Evolutionary conservation across 2,888 invertebrate species (phyloP), one percentile per base, ranked within the genome.

Genomic region (Lasioglossum lativentre): DNA sequence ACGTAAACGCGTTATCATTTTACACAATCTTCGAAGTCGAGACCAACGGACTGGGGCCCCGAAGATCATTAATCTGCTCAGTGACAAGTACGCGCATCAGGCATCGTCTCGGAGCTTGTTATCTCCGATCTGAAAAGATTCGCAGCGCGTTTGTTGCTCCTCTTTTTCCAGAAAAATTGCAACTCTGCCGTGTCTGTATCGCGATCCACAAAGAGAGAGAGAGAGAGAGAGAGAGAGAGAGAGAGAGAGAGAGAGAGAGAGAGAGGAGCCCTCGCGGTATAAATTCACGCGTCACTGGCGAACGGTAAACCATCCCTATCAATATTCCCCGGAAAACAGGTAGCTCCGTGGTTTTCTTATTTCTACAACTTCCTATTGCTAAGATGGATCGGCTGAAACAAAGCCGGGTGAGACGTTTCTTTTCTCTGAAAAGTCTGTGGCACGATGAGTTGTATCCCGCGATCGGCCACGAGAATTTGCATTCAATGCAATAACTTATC

Each of bases 401-500:
- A 88, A 79, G 72, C 74, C 19, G 76, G 74, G 30, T 68, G 70
- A 19, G 34, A 47, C 70, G 56, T 87, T 88, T 68, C 59, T 63
- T 63, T 63, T 30, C 59, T 79, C 68, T 72, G 73, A 83, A 86
- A 86, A 78, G 34, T 34, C 80, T 59, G 23, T 59, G 23, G 52
- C 77, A 72, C 86, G 81, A 85, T 78, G 52, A 63, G 73, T 80
- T 63, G 71, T 75, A 19, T 38, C 30, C 80, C 73, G 42, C 84
- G 85, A 88, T 89, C 85, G 81, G 82, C 83, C 68, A 76, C 70
- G 80, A 52, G 85, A 88, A 93, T 93, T 93, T 92, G 92, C 93
- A 93, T 92, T 90, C 88, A 93, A 92, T 92, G 91, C 91, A 88
- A 93, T 93, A 92, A 92, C 88, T 92, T 92, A 91, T 90, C 86